These are phyloP conservation scores for Pelodytes ibericus DNA, from an alignment of 2,797 vertebrate genomes.

Conservation along the genomic window DNA sequence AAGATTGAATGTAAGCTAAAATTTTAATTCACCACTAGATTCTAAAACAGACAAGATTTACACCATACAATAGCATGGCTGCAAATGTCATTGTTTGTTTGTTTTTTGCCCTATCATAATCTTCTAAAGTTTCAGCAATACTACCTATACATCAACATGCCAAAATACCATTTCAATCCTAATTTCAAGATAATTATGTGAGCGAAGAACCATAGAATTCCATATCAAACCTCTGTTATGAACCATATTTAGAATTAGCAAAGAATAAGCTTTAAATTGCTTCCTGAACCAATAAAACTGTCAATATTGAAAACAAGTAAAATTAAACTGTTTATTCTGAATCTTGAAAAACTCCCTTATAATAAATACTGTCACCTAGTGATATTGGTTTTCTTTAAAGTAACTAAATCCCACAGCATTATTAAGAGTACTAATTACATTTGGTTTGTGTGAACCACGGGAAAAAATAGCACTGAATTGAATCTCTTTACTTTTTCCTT, in stretches of 20 bases:
- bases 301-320: conserved; percentile 50
- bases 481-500: conserved; percentile 32
- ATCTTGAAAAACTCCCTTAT: conserved; percentile 20
- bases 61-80: too few species aligned
- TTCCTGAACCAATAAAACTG: conserved; percentile 53
- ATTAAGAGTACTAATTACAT: conserved; percentile 58
- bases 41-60: too few species aligned
- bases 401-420: conserved; percentile 49
- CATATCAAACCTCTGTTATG: conserved; percentile 53
- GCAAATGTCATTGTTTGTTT: too few species aligned
- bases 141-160: too few species aligned
- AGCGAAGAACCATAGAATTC: too few species aligned
- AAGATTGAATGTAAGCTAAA: too few species aligned
- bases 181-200: too few species aligned
- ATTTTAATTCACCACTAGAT: too few species aligned
- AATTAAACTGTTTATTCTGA: conserved; percentile 54
- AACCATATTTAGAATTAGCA: conserved; percentile 52
- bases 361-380: conserved; percentile 37
- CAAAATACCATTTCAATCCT: neutral
- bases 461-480: conserved; percentile 30
- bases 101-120: too few species aligned
- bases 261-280: conserved; percentile 56
- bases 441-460: conserved; percentile 42
- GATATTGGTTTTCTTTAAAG: conserved; percentile 51
- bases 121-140: too few species aligned